Base-by-base conservation (phyloP, 2,888 invertebrate species). In the Drosophila austrosaltans region DNA sequence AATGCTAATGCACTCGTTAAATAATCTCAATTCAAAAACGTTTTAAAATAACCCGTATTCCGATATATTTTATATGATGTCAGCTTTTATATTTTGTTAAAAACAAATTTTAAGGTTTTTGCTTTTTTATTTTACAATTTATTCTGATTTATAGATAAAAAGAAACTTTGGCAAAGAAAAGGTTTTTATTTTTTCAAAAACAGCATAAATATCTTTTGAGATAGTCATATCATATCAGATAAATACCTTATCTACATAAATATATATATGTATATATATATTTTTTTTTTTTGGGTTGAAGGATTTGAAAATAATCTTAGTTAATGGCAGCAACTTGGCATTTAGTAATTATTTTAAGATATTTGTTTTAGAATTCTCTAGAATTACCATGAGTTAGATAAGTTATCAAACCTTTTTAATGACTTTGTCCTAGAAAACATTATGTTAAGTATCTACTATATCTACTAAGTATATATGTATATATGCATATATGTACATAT, bases 401-500 rank as follows among this genome's bases (percentile, higher is more conserved):
- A 48, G 12, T 48, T 48, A 48, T 48, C 48, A 48, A 48, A 2
- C 22, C 8, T 22, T 48, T 16, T 48, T 48, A 48, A 48, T 1
- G 25, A 48, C 48, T 48, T 25, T 48, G 48, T 22, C 48, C 48
- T 48, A 48, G 7, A 48, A 48, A 25, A 48, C 16, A 25, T 16
- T 8, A 48, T 22, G 20, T 44, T 44, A 30, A 30, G 30, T 30
- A 28, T 5, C 5, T 30, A 30, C 30, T 30, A 30, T 30, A 30
- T 30, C 3, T 30, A 5, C 30, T 5, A 30, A 16, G 16, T 16
- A 16, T 16, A 16, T 16, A 16, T 16, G 16, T 16, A 16, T 28
- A 28, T 28, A 28, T 28, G 0, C 5, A 28, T 28, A 12, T 12
- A 20, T 53, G 12, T 25, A 48, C 12, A 16, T 48, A 54, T 54